Base-by-base conservation (phyloP, 1,140 invertebrate species). In the Oscheius sp. region DNA sequence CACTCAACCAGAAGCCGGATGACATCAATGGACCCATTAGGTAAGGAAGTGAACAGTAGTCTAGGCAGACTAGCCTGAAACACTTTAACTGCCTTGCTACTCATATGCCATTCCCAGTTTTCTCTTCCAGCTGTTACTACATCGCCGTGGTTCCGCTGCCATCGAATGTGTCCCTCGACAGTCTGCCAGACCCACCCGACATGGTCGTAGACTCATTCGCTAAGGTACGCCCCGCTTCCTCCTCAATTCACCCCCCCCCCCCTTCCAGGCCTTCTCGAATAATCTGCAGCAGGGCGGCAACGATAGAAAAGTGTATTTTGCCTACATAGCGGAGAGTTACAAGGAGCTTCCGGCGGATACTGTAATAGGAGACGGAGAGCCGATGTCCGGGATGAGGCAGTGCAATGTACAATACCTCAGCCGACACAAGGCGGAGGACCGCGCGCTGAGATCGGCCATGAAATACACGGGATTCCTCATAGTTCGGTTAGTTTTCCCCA, bases 391-490 rank as follows among this genome's bases (percentile, higher is more conserved):
- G 4, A 66, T 74, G 23, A 71, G 77, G n/a, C 79, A 73, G 2
- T 84, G 83, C 68, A 83, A 79, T 72, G 77, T 83, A 13, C 73
- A 58, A 13, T 83, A 83, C 74, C 58, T 84, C 7, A 78, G 77
- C 32, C 59, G 83, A 67, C 77, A 82, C 45, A 75, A 77, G 45
- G 68, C 83, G 1, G 77, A 79, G 49, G 82, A 83, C 61, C 66
- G 77, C 15, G 78, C 82, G 3, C 63, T 83, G 13, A 72, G 74
- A 46, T 46, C 74, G 2, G 80, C 79, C 10, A 55, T 83, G 3
- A 83, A 83, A 61, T 83, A 83, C 71, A 83, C 82, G 2, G 82
- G 82, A 28, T 83, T 82, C 63, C 59, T 83, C 3, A 84, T 83
- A 61, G 82, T 78, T 18, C n/a, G n/a, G n/a, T n/a, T n/a, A n/a